These are phyloP conservation scores for Bombus impatiens DNA, from an alignment of 1,140 invertebrate genomes.

Conservation along the genomic window DNA sequence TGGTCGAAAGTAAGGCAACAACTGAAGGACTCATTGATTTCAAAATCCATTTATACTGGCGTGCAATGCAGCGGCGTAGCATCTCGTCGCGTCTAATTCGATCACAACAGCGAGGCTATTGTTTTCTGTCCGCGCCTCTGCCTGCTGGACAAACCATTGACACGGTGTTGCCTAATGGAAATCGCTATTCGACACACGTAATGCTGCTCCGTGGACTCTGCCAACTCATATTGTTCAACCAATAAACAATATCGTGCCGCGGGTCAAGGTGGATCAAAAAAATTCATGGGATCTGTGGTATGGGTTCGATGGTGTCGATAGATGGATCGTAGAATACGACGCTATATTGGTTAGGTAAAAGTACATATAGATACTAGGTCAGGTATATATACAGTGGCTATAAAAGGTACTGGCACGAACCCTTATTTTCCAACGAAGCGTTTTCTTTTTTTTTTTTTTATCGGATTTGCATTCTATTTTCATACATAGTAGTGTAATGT, in stretches of 20 bases:
- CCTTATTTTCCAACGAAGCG: too few species aligned
- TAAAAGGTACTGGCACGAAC: too few species aligned
- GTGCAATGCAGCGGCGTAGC: conserved; percentile 53
- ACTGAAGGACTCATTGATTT: conserved; percentile 63
- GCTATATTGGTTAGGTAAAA: too few species aligned
- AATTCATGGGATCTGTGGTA: neutral
- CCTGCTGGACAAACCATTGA: conserved; percentile 60
- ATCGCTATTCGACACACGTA: conserved; percentile 66
- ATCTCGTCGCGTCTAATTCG: conserved; percentile 37
- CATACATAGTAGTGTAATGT: too few species aligned
- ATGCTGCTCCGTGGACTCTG: conserved; percentile 53
- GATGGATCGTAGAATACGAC: too few species aligned
- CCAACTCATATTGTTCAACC: conserved; percentile 53
- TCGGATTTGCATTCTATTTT: too few species aligned
- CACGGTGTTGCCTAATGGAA: conserved; percentile 68
- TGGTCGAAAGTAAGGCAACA: conserved; percentile 19
- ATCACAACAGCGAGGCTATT: conserved; percentile 48
- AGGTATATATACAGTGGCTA: too few species aligned
- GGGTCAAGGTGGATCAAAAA: conserved; percentile 58
- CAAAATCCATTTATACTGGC: conserved; percentile 71
- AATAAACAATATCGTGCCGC: conserved; percentile 56
- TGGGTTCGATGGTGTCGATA: too few species aligned
- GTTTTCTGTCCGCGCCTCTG: conserved; percentile 64
- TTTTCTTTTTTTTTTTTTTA: too few species aligned
- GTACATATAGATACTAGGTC: too few species aligned